Evolutionary conservation across 1,140 invertebrate genomes (phyloP).

Genomic region (Patella vulgata): DNA sequence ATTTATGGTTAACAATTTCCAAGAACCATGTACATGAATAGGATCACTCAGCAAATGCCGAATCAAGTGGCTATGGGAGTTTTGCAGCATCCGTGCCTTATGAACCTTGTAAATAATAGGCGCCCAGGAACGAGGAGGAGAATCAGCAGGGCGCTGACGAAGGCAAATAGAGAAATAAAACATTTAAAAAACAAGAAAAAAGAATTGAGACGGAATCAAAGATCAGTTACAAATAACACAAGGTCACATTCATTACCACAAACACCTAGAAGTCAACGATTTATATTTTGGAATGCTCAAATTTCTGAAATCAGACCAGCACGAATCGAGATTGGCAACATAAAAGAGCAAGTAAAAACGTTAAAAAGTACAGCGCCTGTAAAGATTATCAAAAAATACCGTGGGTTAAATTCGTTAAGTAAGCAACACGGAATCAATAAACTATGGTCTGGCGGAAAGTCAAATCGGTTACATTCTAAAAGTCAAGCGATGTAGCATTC

Average conservation of each 20-base stretch:
- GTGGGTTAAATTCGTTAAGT: too few species aligned
- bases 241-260: too few species aligned
- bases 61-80: constrained; percentile 17
- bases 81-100: neutral
- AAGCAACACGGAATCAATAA: neutral
- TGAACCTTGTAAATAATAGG: neutral
- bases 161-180: constrained; percentile 1
- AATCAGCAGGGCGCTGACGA: neutral
- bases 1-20: too few species aligned
- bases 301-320: constrained; percentile 10
- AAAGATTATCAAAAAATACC: too few species aligned
- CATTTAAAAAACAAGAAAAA: neutral
- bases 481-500: neutral
- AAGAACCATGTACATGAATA: too few species aligned
- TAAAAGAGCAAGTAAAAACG: too few species aligned
- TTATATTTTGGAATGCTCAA: constrained; percentile 13
- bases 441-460: neutral
- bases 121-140: constrained; percentile 6
- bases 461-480: neutral
- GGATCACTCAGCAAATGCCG: neutral
- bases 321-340: neutral
- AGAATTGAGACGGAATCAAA: constrained; percentile 3
- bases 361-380: too few species aligned
- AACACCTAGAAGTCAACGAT: neutral
- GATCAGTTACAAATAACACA: constrained; percentile 2